phyloP scores from a whole-genome alignment of 2,888 invertebrate species.

The Oscheius sp. region DNA sequence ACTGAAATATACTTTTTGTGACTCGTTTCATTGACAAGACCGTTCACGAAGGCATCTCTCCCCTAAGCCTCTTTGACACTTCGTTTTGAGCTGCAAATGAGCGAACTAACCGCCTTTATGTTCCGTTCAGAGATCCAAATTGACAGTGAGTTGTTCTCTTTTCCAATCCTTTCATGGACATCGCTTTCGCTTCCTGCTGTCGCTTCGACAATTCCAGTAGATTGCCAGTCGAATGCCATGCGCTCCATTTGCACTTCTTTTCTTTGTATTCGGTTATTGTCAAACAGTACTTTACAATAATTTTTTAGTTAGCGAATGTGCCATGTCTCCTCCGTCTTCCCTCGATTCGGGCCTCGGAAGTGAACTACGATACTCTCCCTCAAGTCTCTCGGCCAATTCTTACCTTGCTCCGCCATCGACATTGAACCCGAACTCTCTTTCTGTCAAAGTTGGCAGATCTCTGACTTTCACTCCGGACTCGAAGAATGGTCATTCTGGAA shows the following conservation, averaged over 20 bases:
- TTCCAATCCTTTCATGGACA: not conserved
- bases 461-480: not conserved
- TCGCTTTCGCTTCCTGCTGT: not conserved
- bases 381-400: constrained; percentile 3
- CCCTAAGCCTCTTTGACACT: constrained; percentile 13
- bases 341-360: constrained; percentile 26
- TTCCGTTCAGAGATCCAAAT: too few species aligned
- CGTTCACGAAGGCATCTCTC: not conserved
- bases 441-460: constrained; percentile 9
- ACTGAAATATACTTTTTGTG: not conserved
- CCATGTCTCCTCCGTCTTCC: constrained; percentile 19
- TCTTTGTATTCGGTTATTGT: not conserved
- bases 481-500: not conserved
- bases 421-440: too few species aligned
- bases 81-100: not conserved
- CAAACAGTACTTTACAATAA: not conserved
- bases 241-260: not conserved
- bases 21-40: not conserved
- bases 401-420: not conserved
- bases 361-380: constrained; percentile 19
- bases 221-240: not conserved
- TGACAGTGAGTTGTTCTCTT: not conserved
- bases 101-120: not conserved
- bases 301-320: constrained; percentile 1
- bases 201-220: not conserved